These are phyloP conservation scores for Raja brachyura DNA, from an alignment of 2,113 vertebrate genomes.

Conservation along the genomic window DNA sequence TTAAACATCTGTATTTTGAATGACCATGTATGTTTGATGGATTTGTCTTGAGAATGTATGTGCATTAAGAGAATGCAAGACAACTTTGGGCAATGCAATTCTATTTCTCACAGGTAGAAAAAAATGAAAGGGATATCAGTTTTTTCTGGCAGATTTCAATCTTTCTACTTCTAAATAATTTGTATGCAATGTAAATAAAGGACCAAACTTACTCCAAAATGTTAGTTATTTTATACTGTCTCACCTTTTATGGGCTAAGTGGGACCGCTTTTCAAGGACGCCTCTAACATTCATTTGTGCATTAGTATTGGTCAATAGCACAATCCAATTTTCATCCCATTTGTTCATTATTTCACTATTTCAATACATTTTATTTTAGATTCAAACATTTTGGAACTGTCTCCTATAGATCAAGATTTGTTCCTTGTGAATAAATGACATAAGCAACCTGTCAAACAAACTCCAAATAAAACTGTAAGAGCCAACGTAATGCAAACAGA, in stretches of 20 bases:
- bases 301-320: not conserved
- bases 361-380: not conserved
- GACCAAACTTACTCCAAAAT: not conserved
- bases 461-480: not conserved
- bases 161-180: slow-evolving; percentile 3
- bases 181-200: not conserved
- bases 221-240: not conserved
- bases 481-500: not conserved
- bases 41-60: not conserved
- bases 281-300: not conserved
- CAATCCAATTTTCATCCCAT: not conserved
- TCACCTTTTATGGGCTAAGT: not conserved
- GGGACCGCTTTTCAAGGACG: not conserved
- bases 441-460: not conserved
- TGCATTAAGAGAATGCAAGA: not conserved
- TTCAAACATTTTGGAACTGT: not conserved
- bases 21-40: not conserved
- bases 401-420: not conserved
- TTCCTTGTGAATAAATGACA: not conserved
- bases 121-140: not conserved
- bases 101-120: not conserved
- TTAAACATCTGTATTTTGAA: not conserved
- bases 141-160: not conserved
- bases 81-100: not conserved
- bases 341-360: not conserved